These are phyloP conservation scores for Allygus modestus DNA, from an alignment of 2,888 invertebrate genomes.

Conservation along the genomic window DNA sequence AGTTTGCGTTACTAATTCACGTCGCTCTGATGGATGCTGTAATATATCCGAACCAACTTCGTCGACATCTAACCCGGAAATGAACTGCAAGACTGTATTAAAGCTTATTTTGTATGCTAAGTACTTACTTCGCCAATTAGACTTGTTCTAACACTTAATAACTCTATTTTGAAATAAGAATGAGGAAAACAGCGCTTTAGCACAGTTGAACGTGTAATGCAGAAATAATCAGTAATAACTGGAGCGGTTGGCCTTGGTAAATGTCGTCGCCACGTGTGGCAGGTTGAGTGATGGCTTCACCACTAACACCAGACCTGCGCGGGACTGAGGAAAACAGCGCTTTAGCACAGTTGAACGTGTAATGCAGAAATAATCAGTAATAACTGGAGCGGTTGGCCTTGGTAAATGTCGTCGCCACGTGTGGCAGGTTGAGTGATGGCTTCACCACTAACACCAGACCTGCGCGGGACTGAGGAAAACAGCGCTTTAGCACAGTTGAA, in stretches of 20 bases:
- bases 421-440: not conserved
- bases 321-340: not conserved
- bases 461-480: no score
- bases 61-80: no score
- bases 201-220: not conserved
- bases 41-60: no score
- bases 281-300: not conserved
- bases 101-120: no score
- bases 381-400: not conserved
- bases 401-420: not conserved
- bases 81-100: no score
- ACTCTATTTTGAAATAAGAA: not conserved
- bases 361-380: not conserved
- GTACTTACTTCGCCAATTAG: no score
- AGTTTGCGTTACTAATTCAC: no score
- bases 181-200: not conserved
- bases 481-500: no score
- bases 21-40: no score
- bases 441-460: not conserved
- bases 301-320: not conserved
- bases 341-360: not conserved
- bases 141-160: not conserved
- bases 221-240: not conserved
- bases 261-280: not conserved
- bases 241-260: not conserved